Base-by-base conservation (phyloP, 2,797 vertebrate species). In the Triplophysa bombifrons region DNA sequence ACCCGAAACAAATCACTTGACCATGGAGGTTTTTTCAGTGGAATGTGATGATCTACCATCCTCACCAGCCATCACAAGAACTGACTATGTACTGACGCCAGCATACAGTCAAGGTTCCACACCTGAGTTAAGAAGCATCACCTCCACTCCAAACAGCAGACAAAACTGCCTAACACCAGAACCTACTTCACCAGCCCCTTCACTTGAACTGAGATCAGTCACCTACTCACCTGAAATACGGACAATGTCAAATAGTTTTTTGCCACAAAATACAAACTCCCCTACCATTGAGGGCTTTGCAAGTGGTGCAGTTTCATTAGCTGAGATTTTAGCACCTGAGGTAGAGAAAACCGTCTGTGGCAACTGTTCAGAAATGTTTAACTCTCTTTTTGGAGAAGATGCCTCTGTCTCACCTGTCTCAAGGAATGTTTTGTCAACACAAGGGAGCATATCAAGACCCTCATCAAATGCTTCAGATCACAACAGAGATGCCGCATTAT, bases 151-250 rank as follows among this genome's bases (percentile, higher is more conserved):
- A 41, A 86, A 61, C 78, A 74, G 75, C 9, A 85, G 63, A 76
- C 72, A 86, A 50, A 85, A 79, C 56, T 87, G 86, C 60, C 78
- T 51, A 3, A 89, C 86, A 79, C 68, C 84, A 82, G 88, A 90
- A 63, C 72, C 70, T 11, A 80, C 22, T 17, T 80, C 25, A 16
- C 71, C 80, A 60, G 75, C 61, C 20, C 75, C 25, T n/a, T 80
- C 82, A 60, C 85, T 85, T 81, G 81, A 75, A 38, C n/a, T 84
- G 19, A 88, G 51, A 30, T 71, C 78, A 76, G 50, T 82, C 65
- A 82, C 71, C 83, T 80, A 82, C 89, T 92, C 89, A 71, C 90
- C 88, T 82, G 88, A 84, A 74, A 61, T 86, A 20, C 70, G 64
- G 12, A 84, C 78, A 50, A 81, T 73, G 84, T 58, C 84, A 83